These are phyloP conservation scores for Otocyon megalotis DNA, from an alignment of 2,113 vertebrate species.

Conservation along the genomic window DNA sequence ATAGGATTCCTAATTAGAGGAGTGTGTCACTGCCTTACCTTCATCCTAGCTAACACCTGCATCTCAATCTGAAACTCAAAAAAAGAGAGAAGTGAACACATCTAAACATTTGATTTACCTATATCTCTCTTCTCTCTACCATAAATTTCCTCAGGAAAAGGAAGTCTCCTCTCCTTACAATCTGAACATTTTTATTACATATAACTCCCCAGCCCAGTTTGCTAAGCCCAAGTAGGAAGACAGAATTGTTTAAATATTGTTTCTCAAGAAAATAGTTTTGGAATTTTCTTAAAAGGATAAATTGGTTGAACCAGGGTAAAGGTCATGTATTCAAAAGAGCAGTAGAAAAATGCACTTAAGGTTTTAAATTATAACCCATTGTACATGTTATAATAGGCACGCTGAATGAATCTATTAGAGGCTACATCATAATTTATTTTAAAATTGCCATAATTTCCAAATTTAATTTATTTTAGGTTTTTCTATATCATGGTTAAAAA, in stretches of 20 bases:
- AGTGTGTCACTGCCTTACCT: not conserved
- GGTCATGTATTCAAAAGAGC: not conserved
- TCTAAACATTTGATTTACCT: not conserved
- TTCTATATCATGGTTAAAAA: not conserved
- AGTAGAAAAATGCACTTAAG: not conserved
- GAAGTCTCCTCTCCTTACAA: not conserved
- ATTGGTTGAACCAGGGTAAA: not conserved
- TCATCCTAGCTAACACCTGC: not conserved
- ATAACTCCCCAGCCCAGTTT: not conserved
- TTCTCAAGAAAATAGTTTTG: not conserved
- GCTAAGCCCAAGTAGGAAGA: not conserved
- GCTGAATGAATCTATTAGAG: not conserved
- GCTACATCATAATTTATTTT: not conserved
- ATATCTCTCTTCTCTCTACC: not conserved
- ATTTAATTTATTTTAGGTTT: not conserved
- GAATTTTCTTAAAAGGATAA: not conserved
- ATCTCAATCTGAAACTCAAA: not conserved
- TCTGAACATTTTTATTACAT: not conserved
- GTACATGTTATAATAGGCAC: not conserved
- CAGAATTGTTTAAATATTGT: not conserved
- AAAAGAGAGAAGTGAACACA: not conserved
- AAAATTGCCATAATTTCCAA: not conserved
- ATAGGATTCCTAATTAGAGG: not conserved
- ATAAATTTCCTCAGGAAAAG: not conserved
- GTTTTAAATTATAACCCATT: not conserved